Base-by-base conservation (phyloP, 2,797 vertebrate species). In the Thunnus albacares region DNA sequence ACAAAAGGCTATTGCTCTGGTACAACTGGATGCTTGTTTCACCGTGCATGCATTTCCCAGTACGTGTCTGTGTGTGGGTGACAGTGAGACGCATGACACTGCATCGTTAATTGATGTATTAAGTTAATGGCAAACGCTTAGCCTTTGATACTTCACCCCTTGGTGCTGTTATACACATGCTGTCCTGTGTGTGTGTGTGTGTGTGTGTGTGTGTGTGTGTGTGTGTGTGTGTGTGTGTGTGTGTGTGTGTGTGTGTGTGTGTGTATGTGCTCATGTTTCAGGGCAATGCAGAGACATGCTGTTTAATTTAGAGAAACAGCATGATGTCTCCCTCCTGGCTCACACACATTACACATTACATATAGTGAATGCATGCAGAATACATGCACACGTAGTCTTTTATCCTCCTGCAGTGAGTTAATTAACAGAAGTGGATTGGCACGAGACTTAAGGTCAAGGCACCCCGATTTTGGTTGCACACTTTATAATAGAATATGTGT, bases 71-170 rank as follows among this genome's bases (percentile, higher is more conserved):
- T n/a, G 68, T 57, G 66, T 56, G 55, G 33, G 49, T 38, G 45
- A 6, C 17, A 15, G 6, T 7, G 47, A 18, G 47, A 18, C 6
- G 15, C 76, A 80, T 83, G 87, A 81, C 84, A 80, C 63, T 71
- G 86, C 90, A 79, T 68, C 71, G 3, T 56, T 87, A 79, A 84
- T 62, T 74, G 79, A 59, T 81, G 75, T 80, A 79, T 72, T 72
- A 69, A 71, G 64, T 79, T 82, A 67, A 83, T 58, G 35, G 57
- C 62, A 64, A 64, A 86, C 45, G 67, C 45, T 75, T 71, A 68
- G 82, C 58, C 88, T 92, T 92, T 92, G 88, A 90, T 89, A 74
- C 63, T 65, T 84, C 81, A 71, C 79, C 77, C 83, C 81, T 38
- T 82, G 86, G 74, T 79, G 79, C 83, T 84, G 62, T 82, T 72